Evolutionary conservation across 2,888 invertebrate species (phyloP), one percentile per base, ranked within the genome.

Genomic region (Fragum sueziense): DNA sequence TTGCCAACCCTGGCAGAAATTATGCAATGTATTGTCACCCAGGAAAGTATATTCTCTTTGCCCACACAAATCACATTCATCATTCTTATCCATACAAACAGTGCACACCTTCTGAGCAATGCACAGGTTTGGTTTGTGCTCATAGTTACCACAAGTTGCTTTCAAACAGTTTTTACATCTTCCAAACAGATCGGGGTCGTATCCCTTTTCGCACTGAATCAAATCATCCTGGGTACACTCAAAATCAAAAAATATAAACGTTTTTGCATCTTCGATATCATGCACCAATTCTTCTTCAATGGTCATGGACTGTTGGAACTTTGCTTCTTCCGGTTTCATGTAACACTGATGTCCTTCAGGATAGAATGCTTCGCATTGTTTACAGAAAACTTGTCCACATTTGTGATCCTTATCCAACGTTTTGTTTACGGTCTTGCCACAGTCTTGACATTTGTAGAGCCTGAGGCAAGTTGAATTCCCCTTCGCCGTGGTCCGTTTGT

Each of bases 81-180:
- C 31, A 3, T 29, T 20, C 22, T 71, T n/a, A 51, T 57, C 29
- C 59, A 80, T 57, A 65, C 76, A 76, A 17, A 29, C 2, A 22
- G 25, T 57, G 57, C 76, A 80, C 29, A 74, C 76, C 70, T 76
- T 74, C 20, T 80, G 80, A 20, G 61, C 70, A 2, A 80, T 74
- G 70, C 76, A 74, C 9, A 80, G 20, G 70, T 80, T 80, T 7
- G 76, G 80, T 20, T 27, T 34, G 61, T 80, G 80, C 27, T 74
- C 33, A n/a, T 67, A 47, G 41, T 51, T 20, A 17, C 80, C 76
- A 68, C 74, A 80, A 22, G 25, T 22, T 17, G 51, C 47, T 51
- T 68, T 61, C 22, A 25, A 22, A 70, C 80, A 80, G 47, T 76
- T 57, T 14, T 20, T 25, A 69, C 81, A 78, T 37, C 41, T 61